These are phyloP conservation scores for Sebastolobus altivelis DNA, from an alignment of 2,797 vertebrate species.

Conservation along the genomic window DNA sequence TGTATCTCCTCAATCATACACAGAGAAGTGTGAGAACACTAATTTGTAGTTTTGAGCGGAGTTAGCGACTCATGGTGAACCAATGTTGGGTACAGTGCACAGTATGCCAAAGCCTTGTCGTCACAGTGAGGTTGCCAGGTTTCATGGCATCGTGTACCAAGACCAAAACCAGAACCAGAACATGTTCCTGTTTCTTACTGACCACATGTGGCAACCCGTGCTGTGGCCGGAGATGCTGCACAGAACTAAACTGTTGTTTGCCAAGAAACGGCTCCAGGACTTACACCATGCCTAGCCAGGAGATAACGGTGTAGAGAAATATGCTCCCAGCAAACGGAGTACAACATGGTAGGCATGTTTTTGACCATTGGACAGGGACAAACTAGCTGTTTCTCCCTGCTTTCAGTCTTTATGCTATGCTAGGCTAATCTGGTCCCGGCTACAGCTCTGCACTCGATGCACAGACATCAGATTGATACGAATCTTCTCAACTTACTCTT, in stretches of 20 bases:
- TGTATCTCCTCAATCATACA: too few relatives aligned
- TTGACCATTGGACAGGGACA: background rate
- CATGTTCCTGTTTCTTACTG: background rate
- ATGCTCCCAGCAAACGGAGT: background rate
- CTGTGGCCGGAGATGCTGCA: background rate
- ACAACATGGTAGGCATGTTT: background rate
- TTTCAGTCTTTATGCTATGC: background rate
- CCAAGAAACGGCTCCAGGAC: background rate
- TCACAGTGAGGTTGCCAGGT: background rate
- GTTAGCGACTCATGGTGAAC: background rate
- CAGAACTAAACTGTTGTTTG: background rate
- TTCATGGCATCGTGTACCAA: background rate
- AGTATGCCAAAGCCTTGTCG: background rate
- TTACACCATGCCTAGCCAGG: background rate
- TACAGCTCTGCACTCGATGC: background rate
- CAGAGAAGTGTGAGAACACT: too few relatives aligned
- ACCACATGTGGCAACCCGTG: background rate
- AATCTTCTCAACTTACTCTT: background rate
- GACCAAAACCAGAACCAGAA: background rate
- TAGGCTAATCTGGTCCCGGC: background rate
- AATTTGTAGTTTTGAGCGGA: too few relatives aligned
- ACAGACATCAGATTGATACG: background rate
- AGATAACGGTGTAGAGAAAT: background rate
- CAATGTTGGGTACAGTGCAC: background rate
- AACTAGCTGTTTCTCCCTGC: too few relatives aligned